These are phyloP conservation scores for Phlogophora meticulosa DNA, from an alignment of 2,888 invertebrate genomes.

Conservation along the genomic window DNA sequence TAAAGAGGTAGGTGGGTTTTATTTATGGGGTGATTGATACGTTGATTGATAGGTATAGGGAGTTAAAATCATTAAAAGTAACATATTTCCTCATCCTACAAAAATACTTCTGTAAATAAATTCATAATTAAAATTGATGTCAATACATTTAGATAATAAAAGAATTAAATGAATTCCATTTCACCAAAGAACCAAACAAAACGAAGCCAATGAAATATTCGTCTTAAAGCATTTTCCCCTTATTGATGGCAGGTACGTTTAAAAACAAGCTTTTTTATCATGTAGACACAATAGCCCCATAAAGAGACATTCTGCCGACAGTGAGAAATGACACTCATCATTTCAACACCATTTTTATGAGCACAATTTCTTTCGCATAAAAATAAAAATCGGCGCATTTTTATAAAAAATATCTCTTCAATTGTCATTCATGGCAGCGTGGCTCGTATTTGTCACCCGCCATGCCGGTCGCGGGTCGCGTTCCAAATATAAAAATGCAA, in stretches of 20 bases:
- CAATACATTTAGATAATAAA: too few species aligned
- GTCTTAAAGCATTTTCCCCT: constrained; percentile 53
- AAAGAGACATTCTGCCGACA: constrained; percentile 87
- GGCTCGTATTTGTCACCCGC: constrained; percentile 90
- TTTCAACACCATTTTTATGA: constrained; percentile 89
- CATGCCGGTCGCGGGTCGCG: constrained; percentile 86
- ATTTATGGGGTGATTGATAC: too few species aligned
- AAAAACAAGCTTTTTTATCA: constrained; percentile 78
- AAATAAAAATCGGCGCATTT: constrained; percentile 88
- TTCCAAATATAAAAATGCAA: constrained; percentile 91
- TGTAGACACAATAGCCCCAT: constrained; percentile 86
- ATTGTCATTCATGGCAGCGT: constrained; percentile 91
- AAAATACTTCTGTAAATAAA: background rate
- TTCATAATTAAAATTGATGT: too few species aligned
- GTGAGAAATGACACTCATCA: constrained; percentile 90
- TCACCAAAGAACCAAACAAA: constrained; percentile 26
- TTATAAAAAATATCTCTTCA: constrained; percentile 90
- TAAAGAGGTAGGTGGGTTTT: background rate
- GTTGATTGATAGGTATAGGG: background rate
- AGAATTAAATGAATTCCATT: too few species aligned
- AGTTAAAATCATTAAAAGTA: background rate
- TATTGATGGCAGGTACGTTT: constrained; percentile 61
- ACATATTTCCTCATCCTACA: background rate
- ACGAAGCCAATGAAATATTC: constrained; percentile 46
- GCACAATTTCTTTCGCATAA: constrained; percentile 90